Conservation (phyloP, 2,888 invertebrate species). For the Halocaridina rubra region DNA sequence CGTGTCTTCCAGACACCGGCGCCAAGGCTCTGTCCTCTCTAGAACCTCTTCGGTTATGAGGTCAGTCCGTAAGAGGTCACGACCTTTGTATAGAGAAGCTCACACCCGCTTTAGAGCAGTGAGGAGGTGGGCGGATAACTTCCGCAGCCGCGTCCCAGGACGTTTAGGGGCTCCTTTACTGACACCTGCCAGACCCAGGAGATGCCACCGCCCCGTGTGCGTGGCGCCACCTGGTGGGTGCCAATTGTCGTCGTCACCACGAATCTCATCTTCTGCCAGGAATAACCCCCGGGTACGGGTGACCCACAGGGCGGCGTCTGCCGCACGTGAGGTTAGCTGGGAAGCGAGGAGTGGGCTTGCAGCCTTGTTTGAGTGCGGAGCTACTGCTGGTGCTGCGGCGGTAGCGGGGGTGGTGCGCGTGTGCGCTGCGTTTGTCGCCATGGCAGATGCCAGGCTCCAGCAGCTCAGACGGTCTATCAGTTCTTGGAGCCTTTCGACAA, state of each 20-base stretch:
- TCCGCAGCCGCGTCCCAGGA: conserved; percentile 10
- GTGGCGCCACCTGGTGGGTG: too few relatives aligned
- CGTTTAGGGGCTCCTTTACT: conserved; percentile 10
- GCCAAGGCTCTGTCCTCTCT: background rate
- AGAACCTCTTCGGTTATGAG: background rate
- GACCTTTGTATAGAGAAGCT: conserved; percentile 29
- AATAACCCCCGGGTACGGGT: conserved; percentile 52
- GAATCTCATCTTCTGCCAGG: conserved; percentile 29
- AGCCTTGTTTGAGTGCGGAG: conserved; percentile 56
- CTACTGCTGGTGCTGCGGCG: conserved; percentile 37
- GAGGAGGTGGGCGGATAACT: conserved; percentile 21
- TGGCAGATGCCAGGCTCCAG: conserved; percentile 49
- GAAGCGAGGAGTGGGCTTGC: conserved; percentile 47
- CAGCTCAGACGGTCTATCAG: conserved; percentile 57
- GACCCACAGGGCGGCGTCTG: conserved; percentile 38
- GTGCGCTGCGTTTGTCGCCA: conserved; percentile 41
- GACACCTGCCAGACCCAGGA: conserved; percentile 37
- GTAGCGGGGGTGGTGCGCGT: conserved; percentile 27
- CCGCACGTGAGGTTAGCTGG: conserved; percentile 33
- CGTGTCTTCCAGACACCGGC: background rate
- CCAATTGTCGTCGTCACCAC: too few relatives aligned
- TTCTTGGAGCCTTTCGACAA: conserved; percentile 61
- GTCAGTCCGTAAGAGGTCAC: background rate
- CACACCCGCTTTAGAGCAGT: conserved; percentile 17
- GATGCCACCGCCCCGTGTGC: too few relatives aligned